Evolutionary conservation across 2,113 vertebrate species (phyloP), one percentile per base, ranked within the genome.

Genomic region (Eulemur rufifrons): DNA sequence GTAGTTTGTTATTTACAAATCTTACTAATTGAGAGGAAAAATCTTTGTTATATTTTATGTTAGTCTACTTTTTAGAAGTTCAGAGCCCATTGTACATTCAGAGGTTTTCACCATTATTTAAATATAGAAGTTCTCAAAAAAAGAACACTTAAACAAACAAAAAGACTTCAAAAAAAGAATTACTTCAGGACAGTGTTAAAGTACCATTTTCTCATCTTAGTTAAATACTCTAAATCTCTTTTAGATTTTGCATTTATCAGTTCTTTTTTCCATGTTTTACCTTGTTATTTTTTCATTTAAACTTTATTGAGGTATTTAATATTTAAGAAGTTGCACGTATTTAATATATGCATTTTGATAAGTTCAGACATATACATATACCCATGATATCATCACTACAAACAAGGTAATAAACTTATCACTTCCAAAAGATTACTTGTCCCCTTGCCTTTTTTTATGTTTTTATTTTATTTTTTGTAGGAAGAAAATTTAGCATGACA

Each of bases 171-270:
- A 37, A 87, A 54, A 37, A 66, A 68, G 11, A 77, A 78, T 85
- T 85, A 86, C 39, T 56, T 90, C 39, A 39, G 64, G 13, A 66
- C 63, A 81, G 74, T 66, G 25, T 94, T 90, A 73, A 81, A 90
- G 66, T 47, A 90, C 4, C 32, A 47, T 90, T 93, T 96, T 78
- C 37, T 80, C 73, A 64, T 64, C 47, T 39, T 54, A 71, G 23
- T 29, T 52, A 93, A 96, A 61, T 54, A 86, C 86, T 54, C 18
- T 20, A 81, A 73, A 54, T 83, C 74, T 92, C n/a, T 85, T 89
- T 90, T 39, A 73, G 47, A 66, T 64, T 86, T 73, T 80, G 14
- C 56, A 80, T 54, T 56, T 89, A 86, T 86, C 18, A 64, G 54
- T 64, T 88, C 18, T 59, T 71, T 52, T 85, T 71, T 34, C 56